Evolutionary conservation across 1,140 invertebrate genomes (phyloP), one percentile per base, ranked within the genome.

Genomic region (Sweltsa coloradensis): DNA sequence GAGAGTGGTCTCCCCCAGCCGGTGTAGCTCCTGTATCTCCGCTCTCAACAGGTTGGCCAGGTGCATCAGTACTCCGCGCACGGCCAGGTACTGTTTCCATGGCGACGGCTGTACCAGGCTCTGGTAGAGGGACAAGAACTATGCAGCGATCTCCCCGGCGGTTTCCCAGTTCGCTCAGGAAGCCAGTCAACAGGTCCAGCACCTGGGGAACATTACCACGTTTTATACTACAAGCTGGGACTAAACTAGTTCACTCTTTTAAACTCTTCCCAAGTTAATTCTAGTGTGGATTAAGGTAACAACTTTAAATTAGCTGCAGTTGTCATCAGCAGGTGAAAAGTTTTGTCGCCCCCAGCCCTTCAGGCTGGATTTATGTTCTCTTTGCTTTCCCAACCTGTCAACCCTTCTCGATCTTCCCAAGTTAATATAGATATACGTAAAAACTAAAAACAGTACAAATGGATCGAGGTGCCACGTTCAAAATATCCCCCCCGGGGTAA

Each of bases 21-120:
- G 73, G 64, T 89, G 86, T 1, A 95, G 65, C 55, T 88, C 79
- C 50, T 85, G 78, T 24, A 96, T 94, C 70, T 96, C 89, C 26
- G 77, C 72, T 0, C 85, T 91, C 48, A 97, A 76, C 0, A 97
- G 68, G 53, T 86, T 78, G 0, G 89, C 91, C 24, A 97, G 73
- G 47, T 86, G 78, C 2, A 80, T 73, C 24, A 97, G 72, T 0
- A 96, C 82, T 0, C 92, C 90, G 52, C 78, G 81, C 29, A 92
- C 72, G 49, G 90, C 88, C 37, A 97, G 68, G 66, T 94, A 96
- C 60, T 92, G 89, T 55, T 92, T 90, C 89, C 90, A 96, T 16
- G 89, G 88, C 0, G 79, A 72, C 44, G 88, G 81, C 9, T 79
- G 73, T 42, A 93, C 85, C 16, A 97, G 67, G 55, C 72, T 83